phyloP scores from a whole-genome alignment of 2,888 invertebrate genomes.

The Eilema sororculum region DNA sequence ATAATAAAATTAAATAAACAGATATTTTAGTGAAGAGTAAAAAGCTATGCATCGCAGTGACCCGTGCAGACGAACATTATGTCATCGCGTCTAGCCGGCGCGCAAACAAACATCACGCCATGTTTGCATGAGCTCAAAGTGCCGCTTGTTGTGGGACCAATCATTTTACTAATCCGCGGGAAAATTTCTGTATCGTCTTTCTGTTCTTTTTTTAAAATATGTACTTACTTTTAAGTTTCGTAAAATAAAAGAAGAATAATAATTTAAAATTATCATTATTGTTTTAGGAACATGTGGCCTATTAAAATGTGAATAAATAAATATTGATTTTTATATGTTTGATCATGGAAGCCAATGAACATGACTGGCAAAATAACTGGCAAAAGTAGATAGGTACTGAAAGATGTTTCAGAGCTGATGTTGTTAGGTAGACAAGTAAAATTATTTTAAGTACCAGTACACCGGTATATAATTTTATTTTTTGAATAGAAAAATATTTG shows the following conservation, averaged over 20 bases:
- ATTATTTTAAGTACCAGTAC: too few species aligned
- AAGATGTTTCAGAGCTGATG: too few species aligned
- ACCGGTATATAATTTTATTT: too few species aligned
- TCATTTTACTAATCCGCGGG: conserved; percentile 9
- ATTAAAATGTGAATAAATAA: too few species aligned
- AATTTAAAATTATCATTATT: neutral
- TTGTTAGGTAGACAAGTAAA: too few species aligned
- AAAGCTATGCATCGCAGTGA: conserved; percentile 44
- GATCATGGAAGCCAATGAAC: too few species aligned
- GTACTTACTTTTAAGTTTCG: neutral
- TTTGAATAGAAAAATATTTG: neutral
- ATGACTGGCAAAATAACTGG: too few species aligned
- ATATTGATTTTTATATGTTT: too few species aligned
- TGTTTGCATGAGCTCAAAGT: conserved; percentile 47
- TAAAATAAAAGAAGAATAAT: neutral
- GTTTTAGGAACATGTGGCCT: too few species aligned
- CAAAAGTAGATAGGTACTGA: too few species aligned
- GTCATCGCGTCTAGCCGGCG: conserved; percentile 68
- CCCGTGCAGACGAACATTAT: conserved; percentile 62
- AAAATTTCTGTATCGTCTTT: neutral
- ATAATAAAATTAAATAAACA: neutral
- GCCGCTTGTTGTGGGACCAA: conserved; percentile 23
- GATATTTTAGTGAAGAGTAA: conserved; percentile 16
- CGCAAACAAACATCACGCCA: conserved; percentile 51
- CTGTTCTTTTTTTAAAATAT: neutral